These are phyloP conservation scores for Charanyca ferruginea DNA, from an alignment of 2,888 invertebrate species.

Conservation along the genomic window DNA sequence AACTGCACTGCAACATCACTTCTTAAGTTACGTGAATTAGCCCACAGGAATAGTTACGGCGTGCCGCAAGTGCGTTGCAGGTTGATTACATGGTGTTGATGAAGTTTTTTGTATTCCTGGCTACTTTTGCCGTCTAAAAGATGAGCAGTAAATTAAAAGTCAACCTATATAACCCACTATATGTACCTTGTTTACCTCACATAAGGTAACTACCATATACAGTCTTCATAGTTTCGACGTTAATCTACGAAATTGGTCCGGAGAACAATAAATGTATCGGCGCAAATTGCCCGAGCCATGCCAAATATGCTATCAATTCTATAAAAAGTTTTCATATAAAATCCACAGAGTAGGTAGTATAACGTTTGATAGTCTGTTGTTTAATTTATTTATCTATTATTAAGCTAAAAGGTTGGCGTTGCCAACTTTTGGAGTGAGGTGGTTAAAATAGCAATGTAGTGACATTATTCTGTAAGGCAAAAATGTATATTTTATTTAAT, in stretches of 20 bases:
- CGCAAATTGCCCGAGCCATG: slow-evolving; percentile 56
- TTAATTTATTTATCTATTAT: slow-evolving; percentile 58
- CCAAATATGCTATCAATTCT: slow-evolving; percentile 65
- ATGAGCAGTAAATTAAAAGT: not conserved
- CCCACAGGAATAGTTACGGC: no score
- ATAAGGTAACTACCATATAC: slow-evolving; percentile 13
- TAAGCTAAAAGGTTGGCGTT: slow-evolving; percentile 27
- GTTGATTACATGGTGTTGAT: no score
- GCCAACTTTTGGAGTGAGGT: slow-evolving; percentile 36
- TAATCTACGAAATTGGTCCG: slow-evolving; percentile 54
- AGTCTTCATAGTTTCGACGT: slow-evolving; percentile 52
- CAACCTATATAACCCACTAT: slow-evolving; percentile 6
- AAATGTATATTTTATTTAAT: no score
- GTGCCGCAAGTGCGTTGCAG: no score
- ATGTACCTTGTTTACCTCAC: slow-evolving; percentile 29
- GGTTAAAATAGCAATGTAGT: not conserved
- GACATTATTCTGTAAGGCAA: no score
- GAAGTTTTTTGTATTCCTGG: no score
- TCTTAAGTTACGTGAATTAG: no score
- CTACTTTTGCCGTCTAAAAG: not conserved
- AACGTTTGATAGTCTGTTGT: slow-evolving; percentile 40
- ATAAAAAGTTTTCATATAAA: slow-evolving; percentile 72
- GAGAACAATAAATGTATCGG: slow-evolving; percentile 61
- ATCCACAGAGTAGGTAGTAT: slow-evolving; percentile 61
- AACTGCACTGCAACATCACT: no score